Percentiles rank a stretch among this genome's conserved stretches.
These are phyloP conservation scores for Carollia perspicillata DNA, from an alignment of 2,113 vertebrate genomes.

Conservation along the genomic window DNA sequence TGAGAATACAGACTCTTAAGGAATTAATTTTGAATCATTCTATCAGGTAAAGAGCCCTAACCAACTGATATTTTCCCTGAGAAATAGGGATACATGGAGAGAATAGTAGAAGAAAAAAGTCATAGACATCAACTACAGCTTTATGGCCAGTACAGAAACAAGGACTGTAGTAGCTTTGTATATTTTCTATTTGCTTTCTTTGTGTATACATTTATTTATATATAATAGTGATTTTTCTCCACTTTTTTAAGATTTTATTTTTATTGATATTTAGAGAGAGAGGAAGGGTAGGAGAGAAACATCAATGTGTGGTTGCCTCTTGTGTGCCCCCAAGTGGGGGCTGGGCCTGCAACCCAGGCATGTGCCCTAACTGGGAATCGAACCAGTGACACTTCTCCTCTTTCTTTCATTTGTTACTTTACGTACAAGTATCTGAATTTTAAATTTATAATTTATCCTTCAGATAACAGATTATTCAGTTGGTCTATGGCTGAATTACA, in stretches of 20 bases:
- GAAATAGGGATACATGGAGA: neutral
- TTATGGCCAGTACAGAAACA: neutral
- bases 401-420: neutral
- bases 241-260: too few relatives aligned
- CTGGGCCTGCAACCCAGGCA: too few relatives aligned
- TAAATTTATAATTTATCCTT: neutral
- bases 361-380: too few relatives aligned
- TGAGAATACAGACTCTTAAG: neutral
- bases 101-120: neutral
- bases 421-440: neutral
- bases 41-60: neutral
- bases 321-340: too few relatives aligned
- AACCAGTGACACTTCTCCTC: too few relatives aligned
- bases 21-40: neutral
- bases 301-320: too few relatives aligned
- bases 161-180: neutral
- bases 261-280: too few relatives aligned
- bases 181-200: neutral
- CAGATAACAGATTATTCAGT: neutral
- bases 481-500: neutral
- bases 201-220: neutral
- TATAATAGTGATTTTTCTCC: neutral
- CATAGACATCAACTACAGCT: neutral
- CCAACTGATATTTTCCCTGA: neutral
- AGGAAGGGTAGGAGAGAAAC: too few relatives aligned